Conservation (phyloP, 23 tunicate species). For the Phallusia fumigata region DNA sequence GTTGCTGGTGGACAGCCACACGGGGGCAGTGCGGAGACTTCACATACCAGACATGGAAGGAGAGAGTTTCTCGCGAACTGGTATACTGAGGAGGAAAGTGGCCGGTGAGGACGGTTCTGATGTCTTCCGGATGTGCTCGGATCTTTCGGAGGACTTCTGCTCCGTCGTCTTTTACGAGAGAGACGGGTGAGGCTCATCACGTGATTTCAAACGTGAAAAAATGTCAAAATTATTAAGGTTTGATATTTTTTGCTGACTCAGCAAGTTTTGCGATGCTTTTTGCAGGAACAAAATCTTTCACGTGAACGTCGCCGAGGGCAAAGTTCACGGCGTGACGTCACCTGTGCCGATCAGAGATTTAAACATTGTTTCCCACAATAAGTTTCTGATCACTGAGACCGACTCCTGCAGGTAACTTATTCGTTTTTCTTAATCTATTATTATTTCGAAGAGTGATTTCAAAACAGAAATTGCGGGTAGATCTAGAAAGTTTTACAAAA, state of each 20-base stretch:
- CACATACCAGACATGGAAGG: slow-evolving; percentile 56
- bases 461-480: no score
- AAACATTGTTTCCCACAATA: slow-evolving; percentile 57
- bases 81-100: slow-evolving; percentile 14
- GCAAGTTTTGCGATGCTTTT: neutral
- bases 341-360: slow-evolving; percentile 47
- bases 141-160: slow-evolving; percentile 59
- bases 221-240: no score
- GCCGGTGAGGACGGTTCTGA: slow-evolving; percentile 18
- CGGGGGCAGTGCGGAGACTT: slow-evolving; percentile 70
- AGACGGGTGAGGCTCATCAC: slow-evolving; percentile 80
- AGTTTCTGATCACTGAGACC: slow-evolving; percentile 81
- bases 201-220: no score
- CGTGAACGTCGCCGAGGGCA: slow-evolving; percentile 71
- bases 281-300: slow-evolving; percentile 63
- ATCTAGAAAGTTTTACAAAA: no score
- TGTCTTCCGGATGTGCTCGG: slow-evolving; percentile 54
- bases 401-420: slow-evolving; percentile 57
- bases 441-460: no score
- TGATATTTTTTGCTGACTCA: neutral
- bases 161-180: slow-evolving; percentile 58
- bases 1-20: slow-evolving; percentile 50
- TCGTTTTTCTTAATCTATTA: no score
- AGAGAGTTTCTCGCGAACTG: slow-evolving; percentile 24
- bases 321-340: slow-evolving; percentile 35